These are phyloP conservation scores for Pristionchus maxplancki DNA, from an alignment of 2,888 invertebrate species.

Conservation along the genomic window DNA sequence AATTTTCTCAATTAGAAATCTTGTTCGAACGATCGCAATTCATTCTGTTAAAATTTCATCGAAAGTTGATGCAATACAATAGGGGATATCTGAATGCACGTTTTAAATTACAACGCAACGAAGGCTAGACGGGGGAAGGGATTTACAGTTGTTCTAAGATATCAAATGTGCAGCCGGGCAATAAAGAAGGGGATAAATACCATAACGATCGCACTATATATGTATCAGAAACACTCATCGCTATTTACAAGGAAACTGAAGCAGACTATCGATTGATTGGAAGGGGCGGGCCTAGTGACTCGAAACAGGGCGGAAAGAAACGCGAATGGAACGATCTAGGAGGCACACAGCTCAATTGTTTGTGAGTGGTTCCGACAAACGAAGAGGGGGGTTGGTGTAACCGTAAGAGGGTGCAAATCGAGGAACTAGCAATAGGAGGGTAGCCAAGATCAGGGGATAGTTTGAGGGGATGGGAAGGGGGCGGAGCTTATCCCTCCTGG, in stretches of 20 bases:
- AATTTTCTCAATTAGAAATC: not conserved
- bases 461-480: not conserved
- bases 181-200: not conserved
- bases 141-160: conserved; percentile 8
- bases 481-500: conserved; percentile 87
- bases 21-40: not conserved
- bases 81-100: not conserved
- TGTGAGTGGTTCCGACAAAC: not conserved
- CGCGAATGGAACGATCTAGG: conserved; percentile 18
- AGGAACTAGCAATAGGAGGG: not conserved
- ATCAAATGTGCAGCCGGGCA: conserved; percentile 20
- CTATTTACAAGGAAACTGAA: conserved; percentile 38
- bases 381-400: not conserved
- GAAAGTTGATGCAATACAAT: conserved; percentile 1
- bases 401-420: conserved; percentile 3
- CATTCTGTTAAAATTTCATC: not conserved
- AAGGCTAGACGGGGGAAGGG: not conserved
- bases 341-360: conserved; percentile 1
- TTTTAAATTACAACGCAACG: conserved; percentile 24
- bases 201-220: not conserved
- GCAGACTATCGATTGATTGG: conserved; percentile 1
- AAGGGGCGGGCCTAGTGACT: not conserved
- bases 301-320: not conserved
- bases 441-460: not conserved
- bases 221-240: not conserved